Base-by-base conservation (phyloP, 2,113 vertebrate species). In the Engystomops pustulosus region DNA sequence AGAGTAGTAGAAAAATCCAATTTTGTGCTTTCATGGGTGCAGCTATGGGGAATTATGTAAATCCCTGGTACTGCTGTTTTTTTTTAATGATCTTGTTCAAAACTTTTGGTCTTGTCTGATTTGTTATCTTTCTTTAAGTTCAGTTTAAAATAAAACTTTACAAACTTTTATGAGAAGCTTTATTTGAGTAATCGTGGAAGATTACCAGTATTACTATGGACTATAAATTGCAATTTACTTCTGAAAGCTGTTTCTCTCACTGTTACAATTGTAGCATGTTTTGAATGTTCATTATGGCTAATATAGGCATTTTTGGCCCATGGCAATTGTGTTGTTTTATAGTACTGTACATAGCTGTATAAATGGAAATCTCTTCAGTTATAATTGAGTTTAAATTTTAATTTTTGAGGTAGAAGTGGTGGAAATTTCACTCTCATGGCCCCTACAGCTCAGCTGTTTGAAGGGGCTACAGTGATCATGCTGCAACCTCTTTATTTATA, bases 271-370 rank as follows among this genome's bases (percentile, higher is more conserved):
- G 60, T 44, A 8, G 34, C 67, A 69, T 8, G 32, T n/a, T 69
- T 36, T 9, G 34, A 69, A 69, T 18, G 18, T 69, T 38, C 23
- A 62, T 62, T 38, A 38, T 62, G n/a, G 9, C 55, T 44, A 55
- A 41, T 79, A 34, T 79, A 79, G 23, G 45, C 55, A 79, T 44
- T 11, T 15, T 34, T 20, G 41, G 11, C 34, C 20, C 34, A 62
- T 60, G 6, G 76, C 62, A 53, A 60, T 79, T 60, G 5, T 44
- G n/a, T n/a, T 58, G 36, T 44, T 44, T 79, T 65, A 79, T 25
- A n/a, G 53, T 62, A 79, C 62, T 65, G 55, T 41, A 62, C 36
- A 79, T 17, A 11, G n/a, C 60, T 65, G 1, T 14, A 65, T 65
- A 65, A 65, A 34, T 65, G 60, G 30, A 65, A 65, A 5, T 65